Conservation (phyloP, 2,888 invertebrate genomes). For the Cosmia pyralina region DNA sequence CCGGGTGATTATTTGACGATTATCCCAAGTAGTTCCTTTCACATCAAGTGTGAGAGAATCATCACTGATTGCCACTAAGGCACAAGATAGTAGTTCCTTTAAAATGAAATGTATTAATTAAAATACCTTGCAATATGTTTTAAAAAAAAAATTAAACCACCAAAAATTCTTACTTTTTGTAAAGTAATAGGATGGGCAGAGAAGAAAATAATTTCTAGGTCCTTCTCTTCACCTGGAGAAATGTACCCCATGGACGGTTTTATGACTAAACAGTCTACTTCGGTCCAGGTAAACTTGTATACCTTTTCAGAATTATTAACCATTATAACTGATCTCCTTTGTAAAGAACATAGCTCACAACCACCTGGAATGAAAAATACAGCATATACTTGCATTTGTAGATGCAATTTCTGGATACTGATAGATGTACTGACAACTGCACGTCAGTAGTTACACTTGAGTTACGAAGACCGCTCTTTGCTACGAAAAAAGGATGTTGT, state of each 20-base stretch:
- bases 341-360: conserved; percentile 79
- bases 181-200: conserved; percentile 76
- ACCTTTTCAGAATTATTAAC: conserved; percentile 87
- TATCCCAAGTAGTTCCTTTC: conserved; percentile 85
- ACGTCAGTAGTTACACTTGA: background rate
- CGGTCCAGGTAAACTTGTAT: conserved; percentile 83
- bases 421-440: background rate
- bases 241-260: conserved; percentile 85
- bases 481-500: background rate
- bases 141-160: background rate
- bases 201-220: conserved; percentile 84
- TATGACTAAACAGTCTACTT: conserved; percentile 77
- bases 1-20: conserved; percentile 82
- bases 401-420: background rate
- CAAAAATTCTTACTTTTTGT: conserved; percentile 72
- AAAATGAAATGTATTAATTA: conserved; percentile 44
- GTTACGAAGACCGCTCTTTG: background rate
- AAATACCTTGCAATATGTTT: background rate
- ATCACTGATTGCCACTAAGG: conserved; percentile 78
- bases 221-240: conserved; percentile 87
- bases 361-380: conserved; percentile 75
- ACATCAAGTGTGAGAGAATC: conserved; percentile 78
- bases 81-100: conserved; percentile 78
- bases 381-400: background rate
- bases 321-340: conserved; percentile 82